These are phyloP conservation scores for Globodera rostochiensis DNA, from an alignment of 1,140 invertebrate species.

Conservation along the genomic window DNA sequence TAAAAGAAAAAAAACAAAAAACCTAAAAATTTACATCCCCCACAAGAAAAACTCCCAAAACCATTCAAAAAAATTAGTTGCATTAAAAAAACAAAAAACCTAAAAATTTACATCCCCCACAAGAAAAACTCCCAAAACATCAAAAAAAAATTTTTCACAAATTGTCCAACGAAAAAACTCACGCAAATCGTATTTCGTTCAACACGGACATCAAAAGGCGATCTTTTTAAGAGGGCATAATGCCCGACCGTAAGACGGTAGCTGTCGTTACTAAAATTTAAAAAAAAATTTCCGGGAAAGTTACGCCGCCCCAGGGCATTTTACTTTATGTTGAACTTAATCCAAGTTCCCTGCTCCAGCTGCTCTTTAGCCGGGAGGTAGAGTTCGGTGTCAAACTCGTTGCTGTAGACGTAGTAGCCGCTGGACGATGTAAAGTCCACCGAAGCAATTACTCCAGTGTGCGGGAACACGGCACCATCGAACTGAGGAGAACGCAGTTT, in stretches of 20 bases:
- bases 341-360: background rate
- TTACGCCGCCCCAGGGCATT: background rate
- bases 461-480: background rate
- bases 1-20: no score
- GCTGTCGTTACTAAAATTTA: background rate
- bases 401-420: conserved; percentile 16
- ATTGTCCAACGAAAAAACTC: background rate
- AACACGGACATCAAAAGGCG: background rate
- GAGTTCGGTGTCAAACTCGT: conserved; percentile 1
- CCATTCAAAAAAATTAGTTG: background rate
- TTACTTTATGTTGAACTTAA: conserved; percentile 2
- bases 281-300: background rate
- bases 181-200: conserved; percentile 9
- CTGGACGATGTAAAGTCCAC: background rate
- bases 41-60: no score
- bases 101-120: no score
- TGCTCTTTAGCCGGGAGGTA: background rate
- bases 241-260: background rate
- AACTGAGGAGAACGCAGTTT: background rate
- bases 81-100: no score
- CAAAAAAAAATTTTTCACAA: background rate
- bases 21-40: no score
- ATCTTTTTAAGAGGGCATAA: background rate
- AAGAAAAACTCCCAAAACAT: no score
- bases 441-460: conserved; percentile 4